A percentile compares a stretch with the other conserved stretches of the same genome.
Evolutionary conservation across 2,888 invertebrate genomes (phyloP).

Genomic region (Empis livida): DNA sequence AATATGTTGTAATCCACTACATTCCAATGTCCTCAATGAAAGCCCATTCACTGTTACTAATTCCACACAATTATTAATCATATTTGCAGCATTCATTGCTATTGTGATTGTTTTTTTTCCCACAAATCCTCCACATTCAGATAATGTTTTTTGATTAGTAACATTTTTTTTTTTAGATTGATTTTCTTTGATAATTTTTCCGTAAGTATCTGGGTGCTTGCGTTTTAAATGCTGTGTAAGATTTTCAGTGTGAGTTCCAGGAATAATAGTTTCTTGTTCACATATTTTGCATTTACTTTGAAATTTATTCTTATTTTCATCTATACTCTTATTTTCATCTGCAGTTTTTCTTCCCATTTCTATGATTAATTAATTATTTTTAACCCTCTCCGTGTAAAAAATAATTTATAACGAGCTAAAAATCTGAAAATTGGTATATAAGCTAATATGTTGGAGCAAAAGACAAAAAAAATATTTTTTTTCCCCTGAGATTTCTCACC

Average conservation of each 20-base stretch:
- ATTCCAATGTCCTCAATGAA: neutral
- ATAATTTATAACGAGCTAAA: too few species aligned
- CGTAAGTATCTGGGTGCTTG: neutral
- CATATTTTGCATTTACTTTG: neutral
- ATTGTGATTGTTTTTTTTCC: neutral
- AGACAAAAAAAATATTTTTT: too few species aligned
- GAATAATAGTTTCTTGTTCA: neutral
- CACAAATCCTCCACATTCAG: neutral
- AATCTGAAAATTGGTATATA: too few species aligned
- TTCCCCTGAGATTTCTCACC: too few species aligned
- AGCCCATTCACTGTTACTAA: conserved; percentile 1
- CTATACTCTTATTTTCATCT: neutral
- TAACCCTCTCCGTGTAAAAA: too few species aligned
- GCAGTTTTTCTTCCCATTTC: neutral
- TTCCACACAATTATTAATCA: too few species aligned
- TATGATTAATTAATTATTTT: too few species aligned
- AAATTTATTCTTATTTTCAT: neutral
- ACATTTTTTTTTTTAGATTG: neutral
- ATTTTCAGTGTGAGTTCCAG: neutral
- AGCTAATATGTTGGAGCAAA: too few species aligned
- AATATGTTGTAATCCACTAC: neutral
- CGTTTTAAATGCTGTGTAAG: conserved; percentile 1
- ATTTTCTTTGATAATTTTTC: neutral
- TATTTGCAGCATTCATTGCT: too few species aligned
- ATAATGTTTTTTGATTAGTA: too few species aligned